These are phyloP conservation scores for Pygmarrhopalites habei DNA, from an alignment of 1,140 invertebrate species.

Conservation along the genomic window DNA sequence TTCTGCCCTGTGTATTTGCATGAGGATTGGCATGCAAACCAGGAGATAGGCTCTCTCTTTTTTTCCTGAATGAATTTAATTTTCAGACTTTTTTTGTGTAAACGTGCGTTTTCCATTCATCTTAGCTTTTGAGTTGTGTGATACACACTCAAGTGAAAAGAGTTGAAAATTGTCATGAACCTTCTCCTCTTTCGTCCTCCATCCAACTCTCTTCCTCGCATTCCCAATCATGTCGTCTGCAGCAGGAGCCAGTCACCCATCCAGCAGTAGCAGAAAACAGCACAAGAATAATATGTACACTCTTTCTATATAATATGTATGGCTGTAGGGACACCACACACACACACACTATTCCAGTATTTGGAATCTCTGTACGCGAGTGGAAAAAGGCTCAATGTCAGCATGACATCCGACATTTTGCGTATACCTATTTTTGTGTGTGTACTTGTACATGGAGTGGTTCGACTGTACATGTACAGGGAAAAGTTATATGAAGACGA, in stretches of 20 bases:
- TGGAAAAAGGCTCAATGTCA: too few species aligned
- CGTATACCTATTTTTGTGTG: too few species aligned
- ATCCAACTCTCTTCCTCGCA: background rate
- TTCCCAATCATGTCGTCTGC: slow-evolving; percentile 17
- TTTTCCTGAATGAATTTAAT: slow-evolving; percentile 32
- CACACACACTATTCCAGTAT: too few species aligned
- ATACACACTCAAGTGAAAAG: slow-evolving; percentile 29
- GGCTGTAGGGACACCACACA: too few species aligned
- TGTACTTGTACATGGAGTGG: too few species aligned
- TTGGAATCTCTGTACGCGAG: too few species aligned
- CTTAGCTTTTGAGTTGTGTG: slow-evolving; percentile 20
- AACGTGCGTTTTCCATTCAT: slow-evolving; percentile 14
- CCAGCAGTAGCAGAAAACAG: too few species aligned
- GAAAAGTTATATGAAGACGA: too few species aligned
- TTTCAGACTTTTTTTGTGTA: slow-evolving; percentile 16
- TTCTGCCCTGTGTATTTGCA: slow-evolving; percentile 18
- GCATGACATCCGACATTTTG: too few species aligned
- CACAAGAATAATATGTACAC: too few species aligned
- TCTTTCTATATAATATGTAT: too few species aligned
- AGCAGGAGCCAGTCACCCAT: slow-evolving; percentile 15
- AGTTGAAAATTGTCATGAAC: slow-evolving; percentile 32
- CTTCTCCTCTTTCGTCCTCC: slow-evolving; percentile 11
- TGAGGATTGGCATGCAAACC: background rate
- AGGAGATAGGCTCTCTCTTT: slow-evolving; percentile 20
- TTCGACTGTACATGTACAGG: too few species aligned